These are phyloP conservation scores for Darevskia mixta DNA, from an alignment of 2,797 vertebrate species.

Conservation along the genomic window DNA sequence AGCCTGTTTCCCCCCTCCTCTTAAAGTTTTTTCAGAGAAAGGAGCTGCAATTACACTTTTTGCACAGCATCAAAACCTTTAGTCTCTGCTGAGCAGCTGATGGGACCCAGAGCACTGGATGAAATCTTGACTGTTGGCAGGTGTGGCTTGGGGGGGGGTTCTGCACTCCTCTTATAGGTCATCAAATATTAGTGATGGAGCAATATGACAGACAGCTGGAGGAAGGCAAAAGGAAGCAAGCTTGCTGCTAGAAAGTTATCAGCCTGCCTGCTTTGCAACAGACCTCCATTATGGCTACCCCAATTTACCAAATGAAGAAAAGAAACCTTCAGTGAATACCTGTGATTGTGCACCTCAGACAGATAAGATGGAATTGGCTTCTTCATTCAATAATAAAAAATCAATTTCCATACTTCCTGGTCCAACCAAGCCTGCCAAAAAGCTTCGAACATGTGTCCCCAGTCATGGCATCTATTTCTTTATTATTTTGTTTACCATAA, in stretches of 20 bases:
- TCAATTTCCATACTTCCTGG: background rate
- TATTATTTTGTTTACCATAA: too few relatives aligned
- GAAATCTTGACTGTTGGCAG: too few relatives aligned
- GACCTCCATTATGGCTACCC: background rate
- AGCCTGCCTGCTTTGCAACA: background rate
- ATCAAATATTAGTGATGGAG: background rate
- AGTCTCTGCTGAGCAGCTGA: too few relatives aligned
- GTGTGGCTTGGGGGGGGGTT: too few relatives aligned
- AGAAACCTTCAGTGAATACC: background rate
- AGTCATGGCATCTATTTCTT: too few relatives aligned
- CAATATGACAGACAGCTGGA: background rate
- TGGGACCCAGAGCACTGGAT: too few relatives aligned
- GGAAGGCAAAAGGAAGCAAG: background rate
- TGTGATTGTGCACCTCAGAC: background rate
- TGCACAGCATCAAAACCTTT: too few relatives aligned
- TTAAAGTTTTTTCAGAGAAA: too few relatives aligned
- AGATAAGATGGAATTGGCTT: background rate
- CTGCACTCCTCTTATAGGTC: background rate
- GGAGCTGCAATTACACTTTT: too few relatives aligned
- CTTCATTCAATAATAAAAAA: background rate
- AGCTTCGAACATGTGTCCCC: too few relatives aligned
- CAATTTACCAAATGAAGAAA: background rate
- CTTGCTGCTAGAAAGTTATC: background rate
- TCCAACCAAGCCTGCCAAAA: background rate
- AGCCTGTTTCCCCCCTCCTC: too few relatives aligned